Conservation (phyloP, 2,113 vertebrate genomes). For the Leptodactylus fuscus region DNA sequence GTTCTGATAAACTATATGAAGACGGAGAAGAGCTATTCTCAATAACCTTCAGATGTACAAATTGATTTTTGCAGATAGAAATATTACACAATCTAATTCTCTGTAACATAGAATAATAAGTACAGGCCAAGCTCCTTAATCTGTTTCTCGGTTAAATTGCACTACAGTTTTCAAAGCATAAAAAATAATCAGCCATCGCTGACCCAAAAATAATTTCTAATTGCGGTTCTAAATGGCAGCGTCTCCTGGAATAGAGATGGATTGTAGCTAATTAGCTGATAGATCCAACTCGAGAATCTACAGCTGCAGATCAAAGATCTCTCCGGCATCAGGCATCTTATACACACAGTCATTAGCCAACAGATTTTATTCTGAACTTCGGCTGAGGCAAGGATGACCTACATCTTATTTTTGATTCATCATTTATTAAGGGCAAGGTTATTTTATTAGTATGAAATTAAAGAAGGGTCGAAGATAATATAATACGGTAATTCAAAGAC, state of each 20-base stretch:
- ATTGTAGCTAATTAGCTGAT: slow-evolving; percentile 47
- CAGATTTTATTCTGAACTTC: not conserved
- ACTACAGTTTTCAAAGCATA: not conserved
- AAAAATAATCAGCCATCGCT: slow-evolving; percentile 51
- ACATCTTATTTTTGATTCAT: not conserved
- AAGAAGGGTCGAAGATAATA: too few species aligned
- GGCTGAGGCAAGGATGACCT: not conserved
- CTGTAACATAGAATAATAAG: not conserved
- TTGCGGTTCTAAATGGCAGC: slow-evolving; percentile 41
- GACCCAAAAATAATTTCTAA: slow-evolving; percentile 55
- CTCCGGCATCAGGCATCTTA: slow-evolving; percentile 7
- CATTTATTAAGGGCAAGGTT: not conserved
- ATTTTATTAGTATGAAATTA: not conserved
- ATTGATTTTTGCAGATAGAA: not conserved
- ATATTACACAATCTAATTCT: not conserved
- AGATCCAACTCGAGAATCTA: slow-evolving; percentile 29
- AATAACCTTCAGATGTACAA: slow-evolving; percentile 2
- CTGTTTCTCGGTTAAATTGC: not conserved
- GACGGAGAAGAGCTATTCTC: not conserved
- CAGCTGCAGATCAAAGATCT: slow-evolving; percentile 49
- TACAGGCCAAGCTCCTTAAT: not conserved
- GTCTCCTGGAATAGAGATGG: slow-evolving; percentile 33
- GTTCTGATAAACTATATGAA: not conserved
- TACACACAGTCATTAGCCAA: slow-evolving; percentile 24
- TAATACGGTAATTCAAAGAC: not conserved